Base-by-base conservation (phyloP, 2,888 invertebrate species). In the Leptinotarsa tumamoca region DNA sequence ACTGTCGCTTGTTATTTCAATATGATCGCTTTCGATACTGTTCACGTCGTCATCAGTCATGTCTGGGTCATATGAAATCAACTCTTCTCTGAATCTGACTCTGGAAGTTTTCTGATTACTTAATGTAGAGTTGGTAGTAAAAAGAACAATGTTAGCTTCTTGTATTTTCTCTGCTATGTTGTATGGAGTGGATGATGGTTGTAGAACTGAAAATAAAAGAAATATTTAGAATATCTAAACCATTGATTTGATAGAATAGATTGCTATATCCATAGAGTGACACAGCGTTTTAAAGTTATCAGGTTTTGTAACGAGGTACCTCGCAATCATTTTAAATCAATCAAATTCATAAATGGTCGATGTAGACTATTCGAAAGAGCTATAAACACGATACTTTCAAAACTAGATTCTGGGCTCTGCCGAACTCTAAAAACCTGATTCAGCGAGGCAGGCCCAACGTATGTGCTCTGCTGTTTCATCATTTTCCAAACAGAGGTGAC, bases 161-260 rank as follows among this genome's bases (percentile, higher is more conserved):
- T 89, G 89, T 18, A 91, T 88, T 86, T 90, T 91, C 81, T 90
- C 90, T 76, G 89, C 87, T 75, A 91, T 90, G 82, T 91, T 90
- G 83, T 91, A 91, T 67, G 90, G 90, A 76, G 90, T 90, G 27
- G 90, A 88, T 51, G 90, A 89, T 66, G 89, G 89, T 82, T 88
- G 88, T 43, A 89, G 83, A 85, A 89, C 89, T 89, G 69, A 68
- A 72, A 67, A 58, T 33, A 74, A n/a, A 71, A 18, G n/a, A 10
- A 18, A 18, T 10, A 13, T 54, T 13, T 18, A 18, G 10, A 18
- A 54, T 18, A 18, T 7, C 1, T 0, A 18, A 54, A 18, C 54
- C n/a, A n/a, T 54, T 18, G 5, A 7, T 52, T 52, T 18, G 18
- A 43, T 13, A 43, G 10, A 13, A 43, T 43, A 43, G 10, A 43